phyloP scores from a whole-genome alignment of 2,888 invertebrate genomes.

The Melanostoma scalare region DNA sequence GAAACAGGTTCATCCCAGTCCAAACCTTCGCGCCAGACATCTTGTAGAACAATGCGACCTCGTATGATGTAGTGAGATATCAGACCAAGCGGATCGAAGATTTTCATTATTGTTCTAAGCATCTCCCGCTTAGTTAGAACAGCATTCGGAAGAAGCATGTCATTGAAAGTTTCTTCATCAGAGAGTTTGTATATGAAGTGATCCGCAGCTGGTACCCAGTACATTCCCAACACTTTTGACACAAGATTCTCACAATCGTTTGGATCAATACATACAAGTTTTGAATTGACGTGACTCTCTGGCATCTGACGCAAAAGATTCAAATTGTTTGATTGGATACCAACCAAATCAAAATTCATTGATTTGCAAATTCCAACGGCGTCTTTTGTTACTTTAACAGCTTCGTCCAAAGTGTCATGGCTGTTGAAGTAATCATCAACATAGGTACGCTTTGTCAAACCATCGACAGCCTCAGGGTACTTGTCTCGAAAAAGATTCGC shows the following conservation, averaged over 20 bases:
- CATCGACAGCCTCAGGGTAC: conserved; percentile 28
- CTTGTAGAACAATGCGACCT: conserved; percentile 16
- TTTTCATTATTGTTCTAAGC: conserved; percentile 9
- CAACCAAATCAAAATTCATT: conserved; percentile 19
- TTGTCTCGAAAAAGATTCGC: neutral
- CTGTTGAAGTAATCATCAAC: conserved; percentile 47
- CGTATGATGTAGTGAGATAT: conserved; percentile 29
- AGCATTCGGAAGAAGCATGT: neutral
- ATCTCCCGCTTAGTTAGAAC: conserved; percentile 1
- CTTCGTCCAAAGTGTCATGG: neutral
- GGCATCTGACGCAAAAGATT: neutral
- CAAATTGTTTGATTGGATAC: conserved; percentile 5
- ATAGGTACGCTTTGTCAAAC: conserved; percentile 42
- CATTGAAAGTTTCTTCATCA: neutral
- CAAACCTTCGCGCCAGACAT: conserved; percentile 33
- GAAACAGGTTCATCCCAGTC: conserved; percentile 24
- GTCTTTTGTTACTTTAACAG: neutral
- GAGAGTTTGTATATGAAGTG: conserved; percentile 5
- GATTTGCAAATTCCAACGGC: conserved; percentile 6
- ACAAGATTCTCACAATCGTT: neutral
- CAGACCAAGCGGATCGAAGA: conserved; percentile 23
- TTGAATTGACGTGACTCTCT: neutral
- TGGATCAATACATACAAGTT: neutral
- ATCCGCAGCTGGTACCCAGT: conserved; percentile 1
- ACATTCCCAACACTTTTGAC: conserved; percentile 5